These are phyloP conservation scores for Plestiodon gilberti DNA, from an alignment of 2,113 vertebrate genomes.

Conservation along the genomic window DNA sequence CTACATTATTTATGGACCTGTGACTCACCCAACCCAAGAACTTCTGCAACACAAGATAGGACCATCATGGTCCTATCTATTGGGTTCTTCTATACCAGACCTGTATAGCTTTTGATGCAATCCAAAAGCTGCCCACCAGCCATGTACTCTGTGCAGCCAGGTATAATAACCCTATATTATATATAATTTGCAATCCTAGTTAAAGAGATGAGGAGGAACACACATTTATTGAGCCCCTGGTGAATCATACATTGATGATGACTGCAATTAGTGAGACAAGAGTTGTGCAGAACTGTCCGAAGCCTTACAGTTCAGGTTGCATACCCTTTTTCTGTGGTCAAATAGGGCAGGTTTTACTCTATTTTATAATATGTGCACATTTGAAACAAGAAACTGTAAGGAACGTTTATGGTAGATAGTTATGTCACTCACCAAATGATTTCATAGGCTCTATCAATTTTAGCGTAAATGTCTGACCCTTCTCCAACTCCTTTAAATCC, in stretches of 20 bases:
- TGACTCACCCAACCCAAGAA: too few relatives aligned
- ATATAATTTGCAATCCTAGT: background rate
- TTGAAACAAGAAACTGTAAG: background rate
- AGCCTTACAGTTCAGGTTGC: background rate
- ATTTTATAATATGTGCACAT: slow-evolving; percentile 17
- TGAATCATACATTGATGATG: background rate
- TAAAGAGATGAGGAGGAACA: background rate
- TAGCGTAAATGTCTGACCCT: slow-evolving; percentile 83
- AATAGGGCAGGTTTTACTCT: background rate
- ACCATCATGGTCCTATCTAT: too few relatives aligned
- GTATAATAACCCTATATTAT: background rate
- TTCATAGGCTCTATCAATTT: slow-evolving; percentile 92
- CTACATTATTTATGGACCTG: too few relatives aligned
- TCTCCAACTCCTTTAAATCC: slow-evolving; percentile 91
- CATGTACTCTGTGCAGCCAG: background rate
- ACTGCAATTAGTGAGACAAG: background rate
- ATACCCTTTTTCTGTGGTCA: background rate
- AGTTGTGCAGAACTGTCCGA: background rate
- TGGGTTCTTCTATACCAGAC: too few relatives aligned
- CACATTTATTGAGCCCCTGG: background rate
- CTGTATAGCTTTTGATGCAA: too few relatives aligned
- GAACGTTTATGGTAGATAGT: background rate
- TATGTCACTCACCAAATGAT: slow-evolving; percentile 91
- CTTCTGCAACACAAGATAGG: too few relatives aligned
- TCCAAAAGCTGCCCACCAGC: too few relatives aligned